Conservation (phyloP, 2,888 invertebrate species). For the Macrosoma leucophasiata region DNA sequence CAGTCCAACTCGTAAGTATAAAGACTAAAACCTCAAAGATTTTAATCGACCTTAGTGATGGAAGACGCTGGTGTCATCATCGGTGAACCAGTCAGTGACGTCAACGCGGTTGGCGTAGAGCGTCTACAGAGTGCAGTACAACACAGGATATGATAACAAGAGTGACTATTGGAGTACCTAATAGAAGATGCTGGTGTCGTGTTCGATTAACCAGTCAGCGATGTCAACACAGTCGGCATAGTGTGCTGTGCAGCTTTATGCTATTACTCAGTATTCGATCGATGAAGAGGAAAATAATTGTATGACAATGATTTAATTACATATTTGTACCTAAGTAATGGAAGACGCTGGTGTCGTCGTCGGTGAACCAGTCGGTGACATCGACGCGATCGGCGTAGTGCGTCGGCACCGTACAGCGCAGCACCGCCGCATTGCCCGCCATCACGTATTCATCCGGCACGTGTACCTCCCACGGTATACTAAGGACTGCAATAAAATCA, state of each 20-base stretch:
- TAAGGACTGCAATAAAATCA: too few relatives aligned
- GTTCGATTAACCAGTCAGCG: too few relatives aligned
- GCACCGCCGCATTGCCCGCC: conserved; percentile 91
- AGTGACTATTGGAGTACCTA: too few relatives aligned
- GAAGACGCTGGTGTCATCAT: conserved; percentile 83
- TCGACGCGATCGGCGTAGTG: conserved; percentile 92
- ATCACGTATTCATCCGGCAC: conserved; percentile 95
- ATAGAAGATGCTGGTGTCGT: too few relatives aligned
- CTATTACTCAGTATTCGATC: too few relatives aligned
- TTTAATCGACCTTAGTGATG: conserved; percentile 62
- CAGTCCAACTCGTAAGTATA: too few relatives aligned
- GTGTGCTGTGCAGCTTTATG: too few relatives aligned
- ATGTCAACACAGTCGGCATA: too few relatives aligned
- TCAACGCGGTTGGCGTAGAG: conserved; percentile 92
- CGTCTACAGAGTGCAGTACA: conserved; percentile 92
- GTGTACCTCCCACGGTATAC: conserved; percentile 90
- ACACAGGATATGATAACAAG: too few relatives aligned
- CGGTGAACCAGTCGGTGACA: conserved; percentile 93
- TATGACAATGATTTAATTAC: too few relatives aligned
- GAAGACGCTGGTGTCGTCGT: conserved; percentile 83
- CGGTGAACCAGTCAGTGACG: conserved; percentile 93
- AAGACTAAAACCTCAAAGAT: too few relatives aligned
- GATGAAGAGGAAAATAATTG: too few relatives aligned
- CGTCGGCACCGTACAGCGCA: conserved; percentile 92
- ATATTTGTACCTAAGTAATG: conserved; percentile 49